Percentiles rank a stretch among this genome's conserved stretches.
phyloP scores from a whole-genome alignment of 2,797 vertebrate species.

The Varecia variegata region DNA sequence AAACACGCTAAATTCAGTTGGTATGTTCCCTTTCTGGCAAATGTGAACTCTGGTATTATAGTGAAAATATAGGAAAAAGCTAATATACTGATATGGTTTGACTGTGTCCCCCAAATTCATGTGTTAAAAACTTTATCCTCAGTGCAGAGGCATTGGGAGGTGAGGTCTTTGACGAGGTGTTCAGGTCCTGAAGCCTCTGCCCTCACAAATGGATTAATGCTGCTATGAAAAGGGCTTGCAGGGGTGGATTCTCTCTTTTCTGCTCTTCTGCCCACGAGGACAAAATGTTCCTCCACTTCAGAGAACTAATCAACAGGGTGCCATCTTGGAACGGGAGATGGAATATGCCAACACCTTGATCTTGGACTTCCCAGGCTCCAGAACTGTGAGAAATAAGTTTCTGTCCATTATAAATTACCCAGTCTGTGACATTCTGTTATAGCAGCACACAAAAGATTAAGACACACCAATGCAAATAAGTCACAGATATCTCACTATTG shows the following conservation, averaged over 20 bases:
- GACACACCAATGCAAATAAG: neutral
- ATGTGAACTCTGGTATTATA: neutral
- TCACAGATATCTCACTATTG: neutral
- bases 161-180: neutral
- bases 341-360: neutral
- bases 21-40: neutral
- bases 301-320: no score
- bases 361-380: neutral
- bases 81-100: neutral
- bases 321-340: neutral
- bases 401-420: neutral
- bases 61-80: slow-evolving; percentile 1
- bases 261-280: neutral
- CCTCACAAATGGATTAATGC: neutral
- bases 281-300: neutral
- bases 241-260: neutral
- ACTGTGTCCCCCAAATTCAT: neutral
- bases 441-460: neutral
- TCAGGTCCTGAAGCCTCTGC: neutral
- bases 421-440: neutral
- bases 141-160: no score
- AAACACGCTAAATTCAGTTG: slow-evolving; percentile 26
- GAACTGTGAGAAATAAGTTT: neutral
- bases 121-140: neutral
- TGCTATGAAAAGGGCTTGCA: neutral